phyloP scores from a whole-genome alignment of 2,113 vertebrate genomes.

The Mus spicilegus region DNA sequence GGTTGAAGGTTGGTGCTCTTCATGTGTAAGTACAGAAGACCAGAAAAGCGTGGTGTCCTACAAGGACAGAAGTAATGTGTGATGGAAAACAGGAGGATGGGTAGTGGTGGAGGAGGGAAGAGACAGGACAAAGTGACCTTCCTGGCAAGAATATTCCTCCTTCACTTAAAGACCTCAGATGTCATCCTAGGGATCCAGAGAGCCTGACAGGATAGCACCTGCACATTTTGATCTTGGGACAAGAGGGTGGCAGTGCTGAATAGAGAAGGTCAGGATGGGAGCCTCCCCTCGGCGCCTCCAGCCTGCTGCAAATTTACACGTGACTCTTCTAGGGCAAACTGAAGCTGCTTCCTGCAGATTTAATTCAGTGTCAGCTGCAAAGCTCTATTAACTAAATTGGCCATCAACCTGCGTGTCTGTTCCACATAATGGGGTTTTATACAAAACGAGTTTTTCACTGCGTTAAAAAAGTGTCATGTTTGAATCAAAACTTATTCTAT shows the following conservation, averaged over 20 bases:
- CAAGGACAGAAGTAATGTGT: not conserved
- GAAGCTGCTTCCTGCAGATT: constrained; percentile 73
- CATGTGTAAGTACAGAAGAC: not conserved
- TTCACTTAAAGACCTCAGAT: no score
- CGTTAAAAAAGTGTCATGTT: constrained; percentile 86
- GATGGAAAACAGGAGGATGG: not conserved
- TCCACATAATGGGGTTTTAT: constrained; percentile 83
- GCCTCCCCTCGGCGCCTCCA: not conserved
- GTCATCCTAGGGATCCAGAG: not conserved
- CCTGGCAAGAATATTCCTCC: accelerated
- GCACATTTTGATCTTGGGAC: not conserved
- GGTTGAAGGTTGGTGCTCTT: accelerated
- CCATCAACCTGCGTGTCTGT: constrained; percentile 84
- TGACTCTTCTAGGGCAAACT: constrained; percentile 61
- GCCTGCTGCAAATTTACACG: not conserved
- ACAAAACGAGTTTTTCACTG: constrained; percentile 83
- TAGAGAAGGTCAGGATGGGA: not conserved
- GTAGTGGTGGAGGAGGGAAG: accelerated
- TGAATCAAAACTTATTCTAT: constrained; percentile 89
- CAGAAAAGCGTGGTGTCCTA: accelerated
- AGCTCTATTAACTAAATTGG: constrained; percentile 87
- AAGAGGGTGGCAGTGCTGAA: no score
- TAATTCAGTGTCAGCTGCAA: constrained; percentile 83
- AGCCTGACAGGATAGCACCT: not conserved
- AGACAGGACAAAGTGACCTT: no score